Conservation (phyloP, 2,113 vertebrate genomes). For the Chaetops frenatus region DNA sequence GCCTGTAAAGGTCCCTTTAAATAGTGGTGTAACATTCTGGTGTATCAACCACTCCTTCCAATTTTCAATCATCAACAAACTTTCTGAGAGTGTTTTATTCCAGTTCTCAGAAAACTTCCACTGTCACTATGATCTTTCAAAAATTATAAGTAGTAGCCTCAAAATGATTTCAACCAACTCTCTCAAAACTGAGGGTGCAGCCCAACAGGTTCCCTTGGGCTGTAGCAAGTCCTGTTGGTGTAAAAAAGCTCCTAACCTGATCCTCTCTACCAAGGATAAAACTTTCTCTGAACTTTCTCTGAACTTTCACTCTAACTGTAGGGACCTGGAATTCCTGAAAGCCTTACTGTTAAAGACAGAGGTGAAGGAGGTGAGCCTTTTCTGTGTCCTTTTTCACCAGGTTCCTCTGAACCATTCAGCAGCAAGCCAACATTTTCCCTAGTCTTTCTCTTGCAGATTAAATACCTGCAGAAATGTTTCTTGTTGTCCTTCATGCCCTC, state of each 20-base stretch:
- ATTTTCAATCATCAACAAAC: not conserved
- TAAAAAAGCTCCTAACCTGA: not conserved
- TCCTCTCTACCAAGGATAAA: not conserved
- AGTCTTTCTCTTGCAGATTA: not conserved
- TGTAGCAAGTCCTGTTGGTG: not conserved
- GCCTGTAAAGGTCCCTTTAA: not conserved
- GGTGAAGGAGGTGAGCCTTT: not conserved
- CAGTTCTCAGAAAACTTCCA: not conserved
- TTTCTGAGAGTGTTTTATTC: not conserved
- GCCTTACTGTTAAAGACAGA: not conserved
- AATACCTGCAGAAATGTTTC: not conserved
- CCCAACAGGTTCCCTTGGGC: not conserved
- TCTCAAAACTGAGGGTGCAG: not conserved
- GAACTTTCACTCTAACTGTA: not conserved
- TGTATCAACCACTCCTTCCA: not conserved
- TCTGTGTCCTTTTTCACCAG: not conserved
- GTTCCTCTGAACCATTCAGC: not conserved
- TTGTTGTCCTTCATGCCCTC: not conserved
- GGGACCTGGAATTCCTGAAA: not conserved
- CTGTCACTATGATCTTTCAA: not conserved
- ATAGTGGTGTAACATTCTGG: not conserved
- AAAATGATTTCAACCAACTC: not conserved
- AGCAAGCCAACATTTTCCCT: not conserved
- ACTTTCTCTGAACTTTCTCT: not conserved
- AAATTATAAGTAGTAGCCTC: not conserved